Conservation (phyloP, 2,888 invertebrate species). For the Chloroclysta siterata region DNA sequence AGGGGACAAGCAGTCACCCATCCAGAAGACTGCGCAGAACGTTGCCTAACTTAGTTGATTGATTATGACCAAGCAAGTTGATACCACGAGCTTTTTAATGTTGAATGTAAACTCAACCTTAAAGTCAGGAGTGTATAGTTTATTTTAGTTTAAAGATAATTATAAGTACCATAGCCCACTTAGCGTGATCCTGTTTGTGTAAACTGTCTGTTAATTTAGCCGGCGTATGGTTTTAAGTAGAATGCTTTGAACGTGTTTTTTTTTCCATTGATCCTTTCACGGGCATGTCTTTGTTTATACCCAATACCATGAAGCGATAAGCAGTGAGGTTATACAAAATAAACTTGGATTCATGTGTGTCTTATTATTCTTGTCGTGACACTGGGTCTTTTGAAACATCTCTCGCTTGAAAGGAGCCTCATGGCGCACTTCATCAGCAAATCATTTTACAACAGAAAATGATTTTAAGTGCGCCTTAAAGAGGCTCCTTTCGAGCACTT, state of each 20-base stretch:
- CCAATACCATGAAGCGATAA: neutral
- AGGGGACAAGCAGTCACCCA: too few relatives aligned
- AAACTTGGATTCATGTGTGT: neutral
- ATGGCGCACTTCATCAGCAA: too few relatives aligned
- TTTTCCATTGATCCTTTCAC: conserved; percentile 11
- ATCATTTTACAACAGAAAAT: too few relatives aligned
- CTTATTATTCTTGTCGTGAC: neutral
- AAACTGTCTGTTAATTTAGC: conserved; percentile 7
- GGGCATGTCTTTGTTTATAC: neutral
- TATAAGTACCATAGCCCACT: neutral
- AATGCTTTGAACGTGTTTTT: conserved; percentile 16
- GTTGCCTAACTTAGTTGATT: too few relatives aligned
- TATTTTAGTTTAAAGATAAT: neutral
- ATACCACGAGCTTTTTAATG: too few relatives aligned
- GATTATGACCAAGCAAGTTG: too few relatives aligned
- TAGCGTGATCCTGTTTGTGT: conserved; percentile 8
- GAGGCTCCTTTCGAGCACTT: too few relatives aligned
- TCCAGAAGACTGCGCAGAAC: too few relatives aligned
- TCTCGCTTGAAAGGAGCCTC: too few relatives aligned
- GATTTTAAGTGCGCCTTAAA: too few relatives aligned
- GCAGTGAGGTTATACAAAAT: neutral
- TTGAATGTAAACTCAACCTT: neutral
- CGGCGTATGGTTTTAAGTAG: conserved; percentile 16
- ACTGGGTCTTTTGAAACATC: too few relatives aligned
- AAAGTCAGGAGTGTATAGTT: neutral